Percentiles rank a stretch among this genome's conserved stretches.
These are phyloP conservation scores for Nephrotoma guestfalica DNA, from an alignment of 2,888 invertebrate species.

Conservation along the genomic window DNA sequence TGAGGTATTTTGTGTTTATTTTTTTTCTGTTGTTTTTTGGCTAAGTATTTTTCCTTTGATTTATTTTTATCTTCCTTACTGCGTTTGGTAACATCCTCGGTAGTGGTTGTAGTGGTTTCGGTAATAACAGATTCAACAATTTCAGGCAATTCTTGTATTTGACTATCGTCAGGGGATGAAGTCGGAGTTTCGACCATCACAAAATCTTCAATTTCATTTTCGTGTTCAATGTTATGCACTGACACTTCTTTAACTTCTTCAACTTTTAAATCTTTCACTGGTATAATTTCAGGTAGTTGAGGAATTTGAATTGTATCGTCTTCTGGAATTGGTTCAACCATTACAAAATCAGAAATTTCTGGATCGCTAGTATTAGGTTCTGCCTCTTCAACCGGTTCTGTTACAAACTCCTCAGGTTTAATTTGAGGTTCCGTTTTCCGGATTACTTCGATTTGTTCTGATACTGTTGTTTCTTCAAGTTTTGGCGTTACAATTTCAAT, in stretches of 20 bases:
- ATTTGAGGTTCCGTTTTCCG: not conserved
- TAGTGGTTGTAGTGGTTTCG: not conserved
- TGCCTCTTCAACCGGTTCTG: not conserved
- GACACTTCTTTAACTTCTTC: not conserved
- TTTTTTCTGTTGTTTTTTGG: not conserved
- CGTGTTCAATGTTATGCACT: not conserved
- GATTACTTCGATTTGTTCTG: not conserved
- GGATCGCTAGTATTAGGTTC: not conserved
- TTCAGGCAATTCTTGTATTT: not conserved
- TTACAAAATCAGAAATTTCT: not conserved
- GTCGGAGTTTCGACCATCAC: constrained; percentile 5
- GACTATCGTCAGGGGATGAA: not conserved
- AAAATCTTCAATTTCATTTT: not conserved
- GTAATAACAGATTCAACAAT: not conserved
- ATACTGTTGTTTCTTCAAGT: constrained; percentile 5
- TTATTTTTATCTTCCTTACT: not conserved
- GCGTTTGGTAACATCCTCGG: not conserved
- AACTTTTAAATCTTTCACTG: not conserved
- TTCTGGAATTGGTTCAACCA: constrained; percentile 5
- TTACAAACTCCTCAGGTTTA: not conserved
- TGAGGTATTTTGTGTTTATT: not conserved
- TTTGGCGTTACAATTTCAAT: not conserved
- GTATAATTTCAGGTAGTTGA: not conserved
- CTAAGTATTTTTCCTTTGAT: not conserved
- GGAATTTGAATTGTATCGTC: constrained; percentile 4